Base-by-base conservation (phyloP, 2,113 vertebrate genomes). In the Grantiella picta region DNA sequence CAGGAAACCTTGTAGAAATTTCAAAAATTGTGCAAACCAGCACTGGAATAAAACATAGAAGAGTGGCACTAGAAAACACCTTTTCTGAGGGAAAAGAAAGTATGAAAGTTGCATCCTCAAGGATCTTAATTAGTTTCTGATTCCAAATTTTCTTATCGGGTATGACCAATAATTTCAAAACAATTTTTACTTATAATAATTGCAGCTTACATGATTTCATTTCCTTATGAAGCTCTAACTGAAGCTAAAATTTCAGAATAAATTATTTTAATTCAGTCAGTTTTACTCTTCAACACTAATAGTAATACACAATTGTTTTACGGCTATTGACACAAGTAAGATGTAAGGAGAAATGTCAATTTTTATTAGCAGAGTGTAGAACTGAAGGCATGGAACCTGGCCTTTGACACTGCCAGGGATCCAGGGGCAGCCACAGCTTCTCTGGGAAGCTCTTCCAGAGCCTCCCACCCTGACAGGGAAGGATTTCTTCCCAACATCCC, bases 161-260 rank as follows among this genome's bases (percentile, higher is more conserved):
- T 66, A 28, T 54, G 13, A 35, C 1, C 7, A 15, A 31, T 28
- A 3, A 40, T 31, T 56, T 82, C 8, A 66, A 50, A 95, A 63
- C 4, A 33, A n/a, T 36, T 73, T 2, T 14, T 59, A 20, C 6
- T 38, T 61, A 24, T 4, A 57, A 36, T 25, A 76, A 52, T 35
- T 45, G 2, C 11, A 53, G 5, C 3, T 25, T 28, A 16, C 3
- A 23, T 23, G 2, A 12, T 8, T 45, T 0, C 2, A 19, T 75
- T 91, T 60, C 71, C 9, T 33, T 22, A 27, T 31, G 7, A 56
- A 91, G 54, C 5, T 28, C 2, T 38, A 72, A 28, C 1, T 42
- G 17, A 69, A 31, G 12, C 29, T 35, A 78, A 69, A 52, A 60
- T 68, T 60, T 68, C 33, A 64, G 15, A 89, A 64, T 25, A 79